Evolutionary conservation across 2,113 vertebrate genomes (phyloP).

Genomic region (Thalassarche chlororhynchos): DNA sequence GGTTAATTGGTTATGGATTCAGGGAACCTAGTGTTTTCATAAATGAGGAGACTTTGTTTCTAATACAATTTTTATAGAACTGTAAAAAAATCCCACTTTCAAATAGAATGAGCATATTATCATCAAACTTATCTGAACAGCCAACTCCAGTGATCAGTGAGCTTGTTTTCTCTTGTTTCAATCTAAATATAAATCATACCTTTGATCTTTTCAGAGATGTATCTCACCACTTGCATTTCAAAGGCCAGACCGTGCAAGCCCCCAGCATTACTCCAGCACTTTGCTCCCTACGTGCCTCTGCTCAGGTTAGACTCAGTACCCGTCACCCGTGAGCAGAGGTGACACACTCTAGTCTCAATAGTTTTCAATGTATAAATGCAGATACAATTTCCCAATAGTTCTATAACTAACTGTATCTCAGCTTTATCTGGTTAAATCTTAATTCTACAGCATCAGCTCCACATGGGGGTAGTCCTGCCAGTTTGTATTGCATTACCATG

Average conservation of each 20-base stretch:
- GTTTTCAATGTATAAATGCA: background rate
- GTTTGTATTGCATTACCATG: background rate
- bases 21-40: background rate
- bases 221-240: background rate
- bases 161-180: background rate
- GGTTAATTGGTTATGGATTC: background rate
- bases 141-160: background rate
- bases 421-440: background rate
- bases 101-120: background rate
- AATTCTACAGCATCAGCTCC: background rate
- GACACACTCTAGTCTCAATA: background rate
- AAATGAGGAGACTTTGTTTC: slow-evolving; percentile 11
- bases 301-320: background rate
- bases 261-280: background rate
- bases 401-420: background rate
- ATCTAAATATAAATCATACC: background rate
- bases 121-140: background rate
- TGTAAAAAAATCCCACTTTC: background rate
- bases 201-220: background rate
- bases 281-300: background rate
- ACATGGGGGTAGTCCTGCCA: background rate
- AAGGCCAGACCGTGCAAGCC: background rate
- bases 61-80: background rate
- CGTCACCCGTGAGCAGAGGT: background rate
- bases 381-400: background rate